Conservation (phyloP, 2,888 invertebrate species). For the Ptilodon capucinus region DNA sequence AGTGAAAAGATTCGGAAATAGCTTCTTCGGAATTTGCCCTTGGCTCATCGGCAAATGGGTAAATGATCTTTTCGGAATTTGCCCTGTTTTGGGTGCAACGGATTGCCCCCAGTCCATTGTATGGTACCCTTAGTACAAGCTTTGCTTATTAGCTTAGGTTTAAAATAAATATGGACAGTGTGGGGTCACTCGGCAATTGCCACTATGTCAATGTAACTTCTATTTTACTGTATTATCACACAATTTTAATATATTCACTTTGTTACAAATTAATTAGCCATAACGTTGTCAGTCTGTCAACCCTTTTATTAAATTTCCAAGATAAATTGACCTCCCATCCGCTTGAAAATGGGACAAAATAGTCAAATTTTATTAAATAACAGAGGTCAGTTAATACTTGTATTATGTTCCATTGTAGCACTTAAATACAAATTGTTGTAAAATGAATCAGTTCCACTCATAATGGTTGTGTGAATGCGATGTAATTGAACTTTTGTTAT, state of each 20-base stretch:
- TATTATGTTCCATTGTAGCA: conserved; percentile 9
- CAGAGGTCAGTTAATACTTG: conserved; percentile 10
- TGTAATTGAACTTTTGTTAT: conserved; percentile 17
- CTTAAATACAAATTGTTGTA: conserved; percentile 23
- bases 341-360: conserved; percentile 1
- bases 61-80: too few relatives aligned
- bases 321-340: conserved; percentile 8
- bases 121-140: too few relatives aligned
- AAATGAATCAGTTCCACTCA: conserved; percentile 22
- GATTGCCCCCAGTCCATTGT: too few relatives aligned
- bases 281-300: conserved; percentile 11
- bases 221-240: neutral
- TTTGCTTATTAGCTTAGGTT: too few relatives aligned
- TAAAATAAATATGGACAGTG: too few relatives aligned
- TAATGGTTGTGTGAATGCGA: conserved; percentile 23
- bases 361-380: neutral
- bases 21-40: too few relatives aligned
- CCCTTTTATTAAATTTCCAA: conserved; percentile 10
- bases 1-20: too few relatives aligned
- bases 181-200: too few relatives aligned
- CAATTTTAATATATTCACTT: conserved; percentile 25
- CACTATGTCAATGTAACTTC: too few relatives aligned
- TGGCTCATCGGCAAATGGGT: too few relatives aligned
- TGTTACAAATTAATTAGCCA: conserved; percentile 37
- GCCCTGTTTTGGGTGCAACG: too few relatives aligned